Conservation (phyloP, 2,888 invertebrate genomes). For the Lasioglossum malachurum region DNA sequence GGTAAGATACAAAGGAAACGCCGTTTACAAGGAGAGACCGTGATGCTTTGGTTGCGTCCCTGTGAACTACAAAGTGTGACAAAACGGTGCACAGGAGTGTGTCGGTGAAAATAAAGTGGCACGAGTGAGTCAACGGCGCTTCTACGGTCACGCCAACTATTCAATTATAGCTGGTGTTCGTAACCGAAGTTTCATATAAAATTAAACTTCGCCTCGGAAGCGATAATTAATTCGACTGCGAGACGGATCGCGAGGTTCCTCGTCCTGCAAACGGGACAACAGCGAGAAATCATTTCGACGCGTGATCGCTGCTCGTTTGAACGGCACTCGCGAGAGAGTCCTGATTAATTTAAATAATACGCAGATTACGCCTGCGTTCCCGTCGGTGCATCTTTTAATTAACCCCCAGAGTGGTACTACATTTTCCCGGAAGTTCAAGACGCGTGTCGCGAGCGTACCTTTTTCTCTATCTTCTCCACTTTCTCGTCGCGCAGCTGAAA, state of each 20-base stretch:
- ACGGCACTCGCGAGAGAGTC: neutral
- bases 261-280: neutral
- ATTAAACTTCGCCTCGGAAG: neutral
- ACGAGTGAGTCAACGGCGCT: constrained; percentile 69
- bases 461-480: constrained; percentile 45
- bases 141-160: constrained; percentile 40
- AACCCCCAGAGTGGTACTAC: constrained; percentile 5
- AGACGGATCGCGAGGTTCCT: neutral
- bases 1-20: neutral
- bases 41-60: constrained; percentile 67
- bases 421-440: constrained; percentile 47
- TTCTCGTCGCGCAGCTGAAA: constrained; percentile 44
- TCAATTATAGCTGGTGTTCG: constrained; percentile 39
- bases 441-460: constrained; percentile 17
- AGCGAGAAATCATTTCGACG: neutral
- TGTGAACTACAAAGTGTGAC: constrained; percentile 74
- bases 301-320: neutral
- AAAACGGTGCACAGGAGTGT: constrained; percentile 65
- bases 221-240: neutral
- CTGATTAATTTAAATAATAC: neutral
- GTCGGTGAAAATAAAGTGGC: constrained; percentile 79
- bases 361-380: neutral
- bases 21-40: neutral
- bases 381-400: constrained; percentile 36
- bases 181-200: neutral